A percentile compares a stretch with the other conserved stretches of the same genome.
Conservation (phyloP, 2,113 vertebrate genomes). For the Cephalopholis sonnerati region DNA sequence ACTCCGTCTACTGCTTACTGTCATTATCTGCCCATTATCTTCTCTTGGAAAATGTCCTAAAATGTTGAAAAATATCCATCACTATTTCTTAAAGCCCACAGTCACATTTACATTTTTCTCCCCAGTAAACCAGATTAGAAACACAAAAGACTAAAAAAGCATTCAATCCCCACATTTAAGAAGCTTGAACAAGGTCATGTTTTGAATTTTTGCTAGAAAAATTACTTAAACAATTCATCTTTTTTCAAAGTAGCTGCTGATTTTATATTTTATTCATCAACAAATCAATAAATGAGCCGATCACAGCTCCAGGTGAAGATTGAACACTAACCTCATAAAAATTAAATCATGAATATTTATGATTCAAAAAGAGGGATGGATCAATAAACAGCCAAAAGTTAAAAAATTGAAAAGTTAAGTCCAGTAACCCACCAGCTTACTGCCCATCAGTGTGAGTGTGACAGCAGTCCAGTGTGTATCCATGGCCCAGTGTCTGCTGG, state of each 20-base stretch:
- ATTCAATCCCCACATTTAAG: not conserved
- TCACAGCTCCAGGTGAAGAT: not conserved
- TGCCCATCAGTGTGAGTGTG: not conserved
- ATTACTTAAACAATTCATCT: not conserved
- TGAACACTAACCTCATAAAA: not conserved
- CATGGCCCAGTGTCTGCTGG: not conserved
- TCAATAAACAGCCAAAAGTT: not conserved
- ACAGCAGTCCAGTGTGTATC: not conserved
- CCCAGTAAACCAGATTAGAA: not conserved
- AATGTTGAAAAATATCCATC: no score
- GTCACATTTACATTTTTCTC: not conserved
- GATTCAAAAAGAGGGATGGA: not conserved
- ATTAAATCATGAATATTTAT: not conserved
- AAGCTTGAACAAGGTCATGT: not conserved
- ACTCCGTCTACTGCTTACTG: not conserved
- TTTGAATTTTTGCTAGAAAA: not conserved
- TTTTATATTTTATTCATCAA: not conserved
- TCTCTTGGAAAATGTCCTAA: not conserved
- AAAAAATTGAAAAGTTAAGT: no score
- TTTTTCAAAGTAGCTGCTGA: not conserved
- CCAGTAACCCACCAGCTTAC: not conserved
- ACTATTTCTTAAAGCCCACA: not conserved
- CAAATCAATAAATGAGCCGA: rapidly evolving
- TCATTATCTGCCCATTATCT: not conserved
- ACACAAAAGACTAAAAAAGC: not conserved